Evolutionary conservation across 2,113 vertebrate genomes (phyloP).

Genomic region (Odontophorus gujanensis): DNA sequence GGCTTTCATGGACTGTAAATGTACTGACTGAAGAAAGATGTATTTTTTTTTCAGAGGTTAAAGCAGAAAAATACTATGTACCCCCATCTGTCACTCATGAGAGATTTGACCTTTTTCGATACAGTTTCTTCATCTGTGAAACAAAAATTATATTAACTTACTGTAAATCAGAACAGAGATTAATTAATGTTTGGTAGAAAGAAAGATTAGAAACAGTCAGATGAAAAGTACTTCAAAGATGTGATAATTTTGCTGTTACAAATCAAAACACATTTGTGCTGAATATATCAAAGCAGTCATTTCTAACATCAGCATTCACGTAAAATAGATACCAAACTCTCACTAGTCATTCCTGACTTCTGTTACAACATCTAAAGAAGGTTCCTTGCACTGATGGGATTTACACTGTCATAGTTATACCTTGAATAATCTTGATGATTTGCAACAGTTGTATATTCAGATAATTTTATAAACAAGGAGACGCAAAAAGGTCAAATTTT

Average conservation of each 20-base stretch:
- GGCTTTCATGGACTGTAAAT: background rate
- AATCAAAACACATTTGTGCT: background rate
- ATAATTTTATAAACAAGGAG: background rate
- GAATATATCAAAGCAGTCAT: background rate
- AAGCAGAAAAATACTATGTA: background rate
- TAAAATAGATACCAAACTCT: background rate
- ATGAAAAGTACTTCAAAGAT: conserved; percentile 2
- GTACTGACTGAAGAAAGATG: background rate
- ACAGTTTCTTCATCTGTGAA: conserved; percentile 24
- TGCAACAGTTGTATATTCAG: background rate
- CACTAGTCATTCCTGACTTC: background rate
- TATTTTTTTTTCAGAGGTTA: background rate
- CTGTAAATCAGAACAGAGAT: conserved; percentile 5
- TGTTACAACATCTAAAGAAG: background rate
- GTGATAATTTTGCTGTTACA: background rate
- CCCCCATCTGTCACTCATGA: background rate
- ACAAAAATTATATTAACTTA: background rate
- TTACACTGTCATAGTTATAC: background rate
- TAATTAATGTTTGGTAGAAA: background rate
- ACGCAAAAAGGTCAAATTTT: background rate
- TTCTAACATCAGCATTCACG: background rate
- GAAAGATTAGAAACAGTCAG: background rate
- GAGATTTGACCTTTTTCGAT: conserved; percentile 21
- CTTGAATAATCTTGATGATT: background rate
- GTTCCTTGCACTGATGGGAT: background rate